Conservation (phyloP, 2,797 vertebrate genomes). For the Alosa sapidissima region DNA sequence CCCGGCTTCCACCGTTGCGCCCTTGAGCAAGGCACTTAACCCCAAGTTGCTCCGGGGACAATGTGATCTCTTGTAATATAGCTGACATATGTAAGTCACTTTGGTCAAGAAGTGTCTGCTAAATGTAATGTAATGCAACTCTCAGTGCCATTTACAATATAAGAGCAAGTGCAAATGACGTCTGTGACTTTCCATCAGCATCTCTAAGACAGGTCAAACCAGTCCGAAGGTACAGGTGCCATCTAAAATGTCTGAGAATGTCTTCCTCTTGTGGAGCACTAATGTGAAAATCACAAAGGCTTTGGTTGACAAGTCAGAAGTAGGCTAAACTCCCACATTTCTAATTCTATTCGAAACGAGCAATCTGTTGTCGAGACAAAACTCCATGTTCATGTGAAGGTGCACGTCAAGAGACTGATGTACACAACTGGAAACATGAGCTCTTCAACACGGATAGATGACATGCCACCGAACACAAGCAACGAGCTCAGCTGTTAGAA, state of each 20-base stretch:
- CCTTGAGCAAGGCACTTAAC: too few species aligned
- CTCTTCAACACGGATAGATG: not conserved
- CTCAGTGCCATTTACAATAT: not conserved
- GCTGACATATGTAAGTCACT: too few species aligned
- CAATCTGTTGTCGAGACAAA: not conserved
- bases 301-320: not conserved
- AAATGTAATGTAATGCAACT: not conserved
- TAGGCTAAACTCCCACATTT: too few species aligned
- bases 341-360: not conserved
- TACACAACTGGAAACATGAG: not conserved
- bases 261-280: not conserved
- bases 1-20: too few species aligned
- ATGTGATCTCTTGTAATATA: too few species aligned
- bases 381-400: not conserved
- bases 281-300: not conserved
- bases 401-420: not conserved
- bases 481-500: constrained; percentile 6
- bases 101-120: too few species aligned
- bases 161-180: not conserved
- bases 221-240: not conserved
- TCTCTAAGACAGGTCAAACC: not conserved
- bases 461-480: not conserved
- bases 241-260: not conserved
- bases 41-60: too few species aligned
- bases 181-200: not conserved